Evolutionary conservation across 2,888 invertebrate genomes (phyloP).

Genomic region (Sarcophaga rosellei): DNA sequence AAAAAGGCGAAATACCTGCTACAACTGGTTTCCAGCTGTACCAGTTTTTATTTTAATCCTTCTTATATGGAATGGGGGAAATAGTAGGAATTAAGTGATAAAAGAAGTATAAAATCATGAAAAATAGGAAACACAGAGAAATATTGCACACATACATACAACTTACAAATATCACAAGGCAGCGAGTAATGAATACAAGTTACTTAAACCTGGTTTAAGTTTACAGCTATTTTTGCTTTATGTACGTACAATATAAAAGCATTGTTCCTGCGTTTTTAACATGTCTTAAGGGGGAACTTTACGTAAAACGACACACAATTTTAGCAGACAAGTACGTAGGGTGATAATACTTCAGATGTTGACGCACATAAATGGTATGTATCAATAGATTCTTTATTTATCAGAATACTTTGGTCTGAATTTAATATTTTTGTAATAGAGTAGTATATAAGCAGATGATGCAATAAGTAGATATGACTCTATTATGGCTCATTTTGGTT

Average conservation of each 20-base stretch:
- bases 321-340: not conserved
- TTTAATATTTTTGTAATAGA: no score
- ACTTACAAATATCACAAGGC: not conserved
- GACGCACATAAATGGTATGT: no score
- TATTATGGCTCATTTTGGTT: no score
- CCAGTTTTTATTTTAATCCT: constrained; percentile 59
- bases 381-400: no score
- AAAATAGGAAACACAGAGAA: not conserved
- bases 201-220: constrained; percentile 11
- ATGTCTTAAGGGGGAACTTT: not conserved
- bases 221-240: not conserved
- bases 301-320: not conserved
- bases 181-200: constrained; percentile 21
- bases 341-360: no score
- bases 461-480: no score
- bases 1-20: constrained; percentile 41
- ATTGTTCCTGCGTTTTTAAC: not conserved
- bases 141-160: not conserved
- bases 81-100: no score
- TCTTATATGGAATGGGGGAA: constrained; percentile 24
- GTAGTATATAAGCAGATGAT: no score
- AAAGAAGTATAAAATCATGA: no score
- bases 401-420: no score
- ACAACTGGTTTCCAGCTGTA: constrained; percentile 35
- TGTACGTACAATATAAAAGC: not conserved